Evolutionary conservation across 2,888 invertebrate genomes (phyloP).

Genomic region (Mythimna loreyi): DNA sequence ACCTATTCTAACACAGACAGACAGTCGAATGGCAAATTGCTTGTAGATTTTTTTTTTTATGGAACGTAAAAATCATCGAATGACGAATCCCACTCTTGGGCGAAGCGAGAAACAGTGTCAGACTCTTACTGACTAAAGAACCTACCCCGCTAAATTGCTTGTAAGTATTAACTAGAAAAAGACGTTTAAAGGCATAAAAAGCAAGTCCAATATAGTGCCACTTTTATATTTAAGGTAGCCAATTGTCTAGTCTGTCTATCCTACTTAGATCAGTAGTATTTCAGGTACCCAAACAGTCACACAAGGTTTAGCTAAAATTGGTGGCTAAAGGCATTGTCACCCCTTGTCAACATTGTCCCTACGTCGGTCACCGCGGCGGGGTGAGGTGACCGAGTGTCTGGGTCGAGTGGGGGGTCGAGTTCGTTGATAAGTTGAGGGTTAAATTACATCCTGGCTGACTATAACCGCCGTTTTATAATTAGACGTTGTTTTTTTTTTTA

Average conservation of each 20-base stretch:
- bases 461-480: neutral
- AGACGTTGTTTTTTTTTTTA: neutral
- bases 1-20: too few species aligned
- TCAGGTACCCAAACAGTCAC: slow-evolving; percentile 15
- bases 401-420: slow-evolving; percentile 4
- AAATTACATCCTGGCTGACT: slow-evolving; percentile 1
- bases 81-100: too few species aligned
- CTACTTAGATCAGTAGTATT: neutral
- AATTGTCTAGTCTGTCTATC: neutral
- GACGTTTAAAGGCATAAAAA: too few species aligned
- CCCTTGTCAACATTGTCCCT: slow-evolving; percentile 50
- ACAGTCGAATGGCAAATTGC: too few species aligned
- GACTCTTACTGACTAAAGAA: too few species aligned
- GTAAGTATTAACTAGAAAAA: too few species aligned
- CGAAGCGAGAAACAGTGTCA: too few species aligned
- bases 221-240: too few species aligned
- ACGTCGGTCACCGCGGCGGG: slow-evolving; percentile 28
- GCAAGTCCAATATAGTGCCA: too few species aligned
- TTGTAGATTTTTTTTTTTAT: too few species aligned
- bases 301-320: slow-evolving; percentile 24
- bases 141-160: too few species aligned
- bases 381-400: slow-evolving; percentile 1
- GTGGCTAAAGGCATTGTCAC: slow-evolving; percentile 29
- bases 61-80: too few species aligned
- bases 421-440: slow-evolving; percentile 14